These are phyloP conservation scores for Meiosimyza decipiens DNA, from an alignment of 2,888 invertebrate genomes.

Conservation along the genomic window DNA sequence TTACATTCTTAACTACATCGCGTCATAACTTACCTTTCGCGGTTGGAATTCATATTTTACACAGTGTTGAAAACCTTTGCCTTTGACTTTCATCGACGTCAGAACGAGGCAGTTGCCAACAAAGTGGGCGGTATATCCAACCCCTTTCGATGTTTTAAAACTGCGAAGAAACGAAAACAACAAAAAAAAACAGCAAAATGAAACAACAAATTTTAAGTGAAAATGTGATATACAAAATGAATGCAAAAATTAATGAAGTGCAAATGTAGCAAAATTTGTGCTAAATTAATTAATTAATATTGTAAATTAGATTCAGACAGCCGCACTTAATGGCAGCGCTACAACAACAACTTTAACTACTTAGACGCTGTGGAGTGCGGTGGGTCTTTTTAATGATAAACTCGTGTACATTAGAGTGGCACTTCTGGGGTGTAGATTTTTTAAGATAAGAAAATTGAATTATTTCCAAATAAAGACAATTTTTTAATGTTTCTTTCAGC, in stretches of 20 bases:
- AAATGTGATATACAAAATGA: constrained; percentile 7
- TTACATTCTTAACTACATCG: background rate
- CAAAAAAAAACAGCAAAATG: constrained; percentile 10
- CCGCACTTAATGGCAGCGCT: no score
- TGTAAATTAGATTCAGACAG: no score
- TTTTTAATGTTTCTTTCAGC: no score
- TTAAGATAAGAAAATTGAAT: no score
- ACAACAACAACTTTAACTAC: no score
- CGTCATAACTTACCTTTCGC: constrained; percentile 76
- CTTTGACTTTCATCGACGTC: constrained; percentile 98
- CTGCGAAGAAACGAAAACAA: constrained; percentile 68
- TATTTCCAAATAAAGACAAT: no score
- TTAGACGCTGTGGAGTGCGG: no score
- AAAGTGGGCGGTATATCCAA: constrained; percentile 99
- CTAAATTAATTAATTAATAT: constrained; percentile 32
- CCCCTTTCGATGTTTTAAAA: constrained; percentile 98
- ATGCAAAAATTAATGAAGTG: constrained; percentile 39
- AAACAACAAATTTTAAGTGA: background rate
- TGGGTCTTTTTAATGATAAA: no score
- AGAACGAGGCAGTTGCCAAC: constrained; percentile 98
- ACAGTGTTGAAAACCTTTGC: constrained; percentile 99
- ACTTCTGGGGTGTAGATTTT: no score
- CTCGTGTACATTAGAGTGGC: no score
- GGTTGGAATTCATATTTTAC: constrained; percentile 99
- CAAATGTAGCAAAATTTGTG: constrained; percentile 44